phyloP scores from a whole-genome alignment of 2,888 invertebrate genomes.

The Prenolepis imparis region DNA sequence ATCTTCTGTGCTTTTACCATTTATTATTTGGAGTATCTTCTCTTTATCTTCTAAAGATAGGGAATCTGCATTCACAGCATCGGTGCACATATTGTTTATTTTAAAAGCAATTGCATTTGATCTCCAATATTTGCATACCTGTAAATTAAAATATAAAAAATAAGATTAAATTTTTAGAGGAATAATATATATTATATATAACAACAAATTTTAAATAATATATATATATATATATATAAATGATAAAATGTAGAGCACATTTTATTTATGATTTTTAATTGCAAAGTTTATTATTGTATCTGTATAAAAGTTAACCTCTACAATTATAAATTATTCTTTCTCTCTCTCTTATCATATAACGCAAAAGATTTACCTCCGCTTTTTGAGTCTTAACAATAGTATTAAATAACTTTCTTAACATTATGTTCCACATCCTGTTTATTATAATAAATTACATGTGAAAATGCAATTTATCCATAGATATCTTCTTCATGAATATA shows the following conservation, averaged over 20 bases:
- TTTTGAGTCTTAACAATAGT: conserved; percentile 10
- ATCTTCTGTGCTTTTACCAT: not conserved
- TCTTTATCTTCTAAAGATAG: not conserved
- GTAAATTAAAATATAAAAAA: not conserved
- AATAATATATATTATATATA: not conserved
- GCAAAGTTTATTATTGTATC: not conserved
- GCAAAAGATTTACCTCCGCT: conserved; percentile 13
- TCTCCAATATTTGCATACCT: conserved; percentile 8
- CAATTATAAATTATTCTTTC: not conserved
- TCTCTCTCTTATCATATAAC: not conserved
- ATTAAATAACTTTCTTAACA: not conserved
- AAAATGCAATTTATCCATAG: not conserved
- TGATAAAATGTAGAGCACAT: too few species aligned
- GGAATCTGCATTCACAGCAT: not conserved
- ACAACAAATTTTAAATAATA: not conserved
- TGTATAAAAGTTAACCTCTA: conserved; percentile 19
- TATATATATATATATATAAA: not conserved
- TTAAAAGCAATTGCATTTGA: not conserved
- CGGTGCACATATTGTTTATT: not conserved
- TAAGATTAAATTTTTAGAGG: not conserved
- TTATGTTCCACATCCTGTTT: conserved; percentile 7
- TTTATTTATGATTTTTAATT: not conserved
- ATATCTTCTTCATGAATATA: not conserved
- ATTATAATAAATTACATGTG: not conserved
- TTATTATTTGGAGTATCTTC: conserved; percentile 42